Evolutionary conservation across 1,140 invertebrate genomes (phyloP).

Genomic region (Drosophila prosaltans): DNA sequence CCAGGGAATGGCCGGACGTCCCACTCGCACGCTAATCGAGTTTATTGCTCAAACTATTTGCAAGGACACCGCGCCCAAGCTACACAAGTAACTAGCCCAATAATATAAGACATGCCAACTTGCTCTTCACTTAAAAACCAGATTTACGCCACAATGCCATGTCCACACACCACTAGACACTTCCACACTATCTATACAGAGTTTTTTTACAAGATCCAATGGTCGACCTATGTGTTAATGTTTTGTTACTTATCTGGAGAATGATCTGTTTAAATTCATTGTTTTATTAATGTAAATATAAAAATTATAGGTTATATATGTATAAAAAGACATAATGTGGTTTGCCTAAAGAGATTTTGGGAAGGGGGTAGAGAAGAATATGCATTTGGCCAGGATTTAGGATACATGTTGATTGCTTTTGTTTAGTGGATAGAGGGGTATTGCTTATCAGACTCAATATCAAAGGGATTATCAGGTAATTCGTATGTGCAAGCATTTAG

Average conservation of each 20-base stretch:
- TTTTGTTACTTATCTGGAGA: slow-evolving; percentile 24
- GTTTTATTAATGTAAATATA: slow-evolving; percentile 57
- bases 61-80: slow-evolving; percentile 77
- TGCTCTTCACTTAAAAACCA: slow-evolving; percentile 15
- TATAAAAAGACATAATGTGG: slow-evolving; percentile 43
- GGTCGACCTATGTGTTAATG: slow-evolving; percentile 16
- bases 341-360: slow-evolving; percentile 25
- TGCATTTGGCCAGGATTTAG: slow-evolving; percentile 29
- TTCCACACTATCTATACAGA: not conserved
- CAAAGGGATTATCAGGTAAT: slow-evolving; percentile 1
- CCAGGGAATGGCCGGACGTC: slow-evolving; percentile 90
- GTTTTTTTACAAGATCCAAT: slow-evolving; percentile 41
- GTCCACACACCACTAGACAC: not conserved
- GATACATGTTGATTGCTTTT: slow-evolving; percentile 56
- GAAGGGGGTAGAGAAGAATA: slow-evolving; percentile 8
- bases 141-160: slow-evolving; percentile 21
- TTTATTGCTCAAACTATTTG: slow-evolving; percentile 85
- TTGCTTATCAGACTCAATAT: slow-evolving; percentile 33
- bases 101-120: not conserved
- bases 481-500: slow-evolving; percentile 28
- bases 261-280: slow-evolving; percentile 55
- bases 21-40: slow-evolving; percentile 91
- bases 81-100: slow-evolving; percentile 40
- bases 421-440: slow-evolving; percentile 20
- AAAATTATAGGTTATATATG: slow-evolving; percentile 66